A percentile compares a stretch with the other conserved stretches of the same genome.
Conservation (phyloP, 2,113 vertebrate species). For the Ardeotis arabs region DNA sequence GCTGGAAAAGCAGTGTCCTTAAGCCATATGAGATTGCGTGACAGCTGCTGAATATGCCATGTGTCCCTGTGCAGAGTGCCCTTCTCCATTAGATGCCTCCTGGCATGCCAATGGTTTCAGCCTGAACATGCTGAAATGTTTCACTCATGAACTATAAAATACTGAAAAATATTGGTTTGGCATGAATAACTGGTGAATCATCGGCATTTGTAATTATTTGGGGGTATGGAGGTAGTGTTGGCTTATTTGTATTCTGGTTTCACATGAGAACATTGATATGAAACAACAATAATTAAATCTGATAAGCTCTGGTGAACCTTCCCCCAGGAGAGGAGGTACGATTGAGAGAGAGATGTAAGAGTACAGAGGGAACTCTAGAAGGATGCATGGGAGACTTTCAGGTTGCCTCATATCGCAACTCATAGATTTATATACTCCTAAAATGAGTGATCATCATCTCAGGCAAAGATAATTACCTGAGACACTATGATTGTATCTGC, state of each 20-base stretch:
- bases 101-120: background rate
- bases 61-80: background rate
- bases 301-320: slow-evolving; percentile 41
- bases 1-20: background rate
- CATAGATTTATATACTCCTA: background rate
- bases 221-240: slow-evolving; percentile 13
- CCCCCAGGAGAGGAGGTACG: background rate
- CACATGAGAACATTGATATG: slow-evolving; percentile 54
- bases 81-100: background rate
- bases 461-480: slow-evolving; percentile 25
- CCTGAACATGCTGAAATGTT: slow-evolving; percentile 27
- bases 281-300: slow-evolving; percentile 58
- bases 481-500: slow-evolving; percentile 38
- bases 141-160: slow-evolving; percentile 33
- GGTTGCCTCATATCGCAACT: slow-evolving; percentile 8
- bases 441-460: slow-evolving; percentile 42
- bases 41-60: background rate
- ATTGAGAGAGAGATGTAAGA: slow-evolving; percentile 29
- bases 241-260: slow-evolving; percentile 59
- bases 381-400: background rate
- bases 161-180: slow-evolving; percentile 45
- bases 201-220: background rate
- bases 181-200: slow-evolving; percentile 60
- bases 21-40: background rate
- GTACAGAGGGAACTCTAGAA: background rate